Percentiles rank a stretch among this genome's conserved stretches.
Conservation (phyloP, 2,888 invertebrate species). For the Aspidiotus destructor region DNA sequence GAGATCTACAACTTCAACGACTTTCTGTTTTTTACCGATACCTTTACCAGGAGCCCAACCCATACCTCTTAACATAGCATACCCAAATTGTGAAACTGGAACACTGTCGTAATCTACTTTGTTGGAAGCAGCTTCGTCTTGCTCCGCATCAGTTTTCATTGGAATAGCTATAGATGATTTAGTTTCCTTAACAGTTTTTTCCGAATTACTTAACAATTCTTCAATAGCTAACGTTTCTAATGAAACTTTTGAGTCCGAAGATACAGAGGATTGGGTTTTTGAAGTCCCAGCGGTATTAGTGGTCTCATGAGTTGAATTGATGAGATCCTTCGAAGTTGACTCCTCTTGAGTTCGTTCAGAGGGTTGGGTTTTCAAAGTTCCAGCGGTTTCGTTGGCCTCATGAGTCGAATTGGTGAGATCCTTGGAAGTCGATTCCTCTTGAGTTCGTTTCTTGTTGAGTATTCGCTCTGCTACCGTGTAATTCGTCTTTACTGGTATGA, state of each 20-base stretch:
- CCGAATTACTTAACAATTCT: slow-evolving; percentile 53
- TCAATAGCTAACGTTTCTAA: slow-evolving; percentile 63
- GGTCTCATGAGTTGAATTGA: background rate
- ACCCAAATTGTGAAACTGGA: slow-evolving; percentile 70
- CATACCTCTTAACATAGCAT: slow-evolving; percentile 92
- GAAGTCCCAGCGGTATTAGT: no score
- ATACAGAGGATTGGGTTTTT: no score
- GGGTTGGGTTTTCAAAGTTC: background rate
- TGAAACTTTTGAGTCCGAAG: slow-evolving; percentile 35
- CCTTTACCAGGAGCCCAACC: slow-evolving; percentile 68
- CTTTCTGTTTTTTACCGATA: slow-evolving; percentile 49
- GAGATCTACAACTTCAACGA: slow-evolving; percentile 51
- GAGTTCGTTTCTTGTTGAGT: background rate
- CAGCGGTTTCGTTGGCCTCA: background rate
- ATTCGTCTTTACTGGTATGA: slow-evolving; percentile 2
- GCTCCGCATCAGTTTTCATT: slow-evolving; percentile 51
- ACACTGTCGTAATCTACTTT: slow-evolving; percentile 54
- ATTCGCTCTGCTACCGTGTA: slow-evolving; percentile 14
- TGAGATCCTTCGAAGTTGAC: background rate
- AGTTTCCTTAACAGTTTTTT: slow-evolving; percentile 38
- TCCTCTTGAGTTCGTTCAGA: slow-evolving; percentile 13
- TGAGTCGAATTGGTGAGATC: background rate
- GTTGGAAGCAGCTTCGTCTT: slow-evolving; percentile 52
- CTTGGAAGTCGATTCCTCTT: background rate
- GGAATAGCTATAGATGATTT: slow-evolving; percentile 44